Evolutionary conservation across 2,797 vertebrate genomes (phyloP), one percentile per base, ranked within the genome.

Genomic region (Botia kubotai): DNA sequence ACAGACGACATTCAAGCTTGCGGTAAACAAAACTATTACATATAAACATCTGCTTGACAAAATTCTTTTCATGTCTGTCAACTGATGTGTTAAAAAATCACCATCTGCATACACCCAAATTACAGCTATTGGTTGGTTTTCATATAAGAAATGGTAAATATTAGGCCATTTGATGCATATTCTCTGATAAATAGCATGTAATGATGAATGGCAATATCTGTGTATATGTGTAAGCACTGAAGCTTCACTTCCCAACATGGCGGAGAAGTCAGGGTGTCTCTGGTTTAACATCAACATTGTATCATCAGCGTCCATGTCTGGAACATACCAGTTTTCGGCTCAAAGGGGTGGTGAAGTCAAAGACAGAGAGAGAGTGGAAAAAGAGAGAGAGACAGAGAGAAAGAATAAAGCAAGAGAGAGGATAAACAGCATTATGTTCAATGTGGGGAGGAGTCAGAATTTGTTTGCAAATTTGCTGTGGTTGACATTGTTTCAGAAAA

Each of bases 251-350:
- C 62, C 11, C 75, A 86, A 79, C 75, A 75, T 78, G 84, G 77
- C 58, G 50, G 65, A 82, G 60, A 82, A 79, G 57, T 48, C 77
- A 8, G 69, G 12, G 48, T 17, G 10, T 87, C 73, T 68, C 4
- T 76, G 68, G 80, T 76, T 67, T 80, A 85, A 78, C 80, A 86
- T 78, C 79, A 68, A 75, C 84, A 86, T 77, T 72, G 83, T 84
- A 84, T 83, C 80, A 81, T 73, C 80, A 75, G 86, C 72, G 16
- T 82, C 82, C 82, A 68, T 84, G 75, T 72, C 82, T 69, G 83
- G 85, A 86, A 77, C 17, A 55, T 87, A 85, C 86, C 87, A 87
- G 75, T 85, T 85, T 81, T 23, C 46, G 65, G 23, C 62, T 70
- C 26, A 62, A 57, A 81, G 76, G 69, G 33, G 80, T 74, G 84